A percentile compares a stretch with the other conserved stretches of the same genome.
Conservation (phyloP, 1,140 invertebrate genomes). For the Meloidogyne chitwoodi region DNA sequence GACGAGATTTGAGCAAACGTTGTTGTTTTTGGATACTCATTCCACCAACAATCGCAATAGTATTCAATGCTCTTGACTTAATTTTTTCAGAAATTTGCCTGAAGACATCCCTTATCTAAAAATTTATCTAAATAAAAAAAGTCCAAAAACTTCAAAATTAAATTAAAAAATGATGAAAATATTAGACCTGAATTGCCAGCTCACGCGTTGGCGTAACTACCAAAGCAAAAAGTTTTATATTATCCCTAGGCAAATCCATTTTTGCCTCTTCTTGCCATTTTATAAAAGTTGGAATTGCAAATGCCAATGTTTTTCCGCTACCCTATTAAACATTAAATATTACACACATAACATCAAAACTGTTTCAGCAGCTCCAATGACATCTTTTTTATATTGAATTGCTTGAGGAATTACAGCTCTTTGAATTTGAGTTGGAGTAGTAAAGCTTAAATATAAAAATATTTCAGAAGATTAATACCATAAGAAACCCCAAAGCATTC, state of each 20-base stretch:
- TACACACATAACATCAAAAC: slow-evolving; percentile 4
- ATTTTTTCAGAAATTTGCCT: slow-evolving; percentile 10
- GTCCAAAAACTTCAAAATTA: background rate
- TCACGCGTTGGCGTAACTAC: slow-evolving; percentile 91
- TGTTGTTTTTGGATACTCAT: slow-evolving; percentile 74
- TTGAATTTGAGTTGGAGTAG: slow-evolving; percentile 77
- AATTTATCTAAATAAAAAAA: slow-evolving; percentile 62
- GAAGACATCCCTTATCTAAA: slow-evolving; percentile 70
- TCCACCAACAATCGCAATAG: slow-evolving; percentile 41
- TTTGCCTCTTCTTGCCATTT: slow-evolving; percentile 68
- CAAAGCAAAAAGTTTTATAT: slow-evolving; percentile 65
- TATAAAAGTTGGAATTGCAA: slow-evolving; percentile 83
- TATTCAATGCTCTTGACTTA: background rate
- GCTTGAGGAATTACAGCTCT: slow-evolving; percentile 74
- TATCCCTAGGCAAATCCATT: slow-evolving; percentile 11
- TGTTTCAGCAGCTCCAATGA: slow-evolving; percentile 90
- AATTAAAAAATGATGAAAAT: background rate
- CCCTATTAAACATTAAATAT: slow-evolving; percentile 65
- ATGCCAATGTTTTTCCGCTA: slow-evolving; percentile 93
- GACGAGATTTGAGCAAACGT: slow-evolving; percentile 73
- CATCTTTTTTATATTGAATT: slow-evolving; percentile 77
- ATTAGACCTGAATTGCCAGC: slow-evolving; percentile 79
- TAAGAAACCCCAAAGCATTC: slow-evolving; percentile 25
- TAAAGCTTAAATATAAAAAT: slow-evolving; percentile 68
- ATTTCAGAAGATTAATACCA: slow-evolving; percentile 3